Conservation (phyloP, 1,140 invertebrate genomes). For the Bombyx mandarina region DNA sequence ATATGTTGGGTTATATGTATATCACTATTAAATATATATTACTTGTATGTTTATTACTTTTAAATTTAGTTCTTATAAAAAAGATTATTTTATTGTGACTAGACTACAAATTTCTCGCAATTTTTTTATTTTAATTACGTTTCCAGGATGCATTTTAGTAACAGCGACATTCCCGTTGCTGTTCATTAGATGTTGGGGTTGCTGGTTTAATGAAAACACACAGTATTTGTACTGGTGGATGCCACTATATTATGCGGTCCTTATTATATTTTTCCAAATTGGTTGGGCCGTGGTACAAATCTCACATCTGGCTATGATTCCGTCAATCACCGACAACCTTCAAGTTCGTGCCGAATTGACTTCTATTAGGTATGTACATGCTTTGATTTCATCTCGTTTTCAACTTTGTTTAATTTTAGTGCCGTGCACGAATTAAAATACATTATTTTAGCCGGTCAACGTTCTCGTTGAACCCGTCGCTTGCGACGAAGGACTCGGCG, state of each 20-base stretch:
- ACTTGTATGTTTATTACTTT: no score
- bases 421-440: background rate
- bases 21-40: no score
- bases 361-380: constrained; percentile 76
- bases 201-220: constrained; percentile 53
- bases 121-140: no score
- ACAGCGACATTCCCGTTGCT: constrained; percentile 82
- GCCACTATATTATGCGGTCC: constrained; percentile 80
- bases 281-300: constrained; percentile 94
- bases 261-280: constrained; percentile 89
- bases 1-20: no score
- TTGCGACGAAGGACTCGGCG: no score
- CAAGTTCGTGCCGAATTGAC: constrained; percentile 83
- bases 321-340: constrained; percentile 78
- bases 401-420: background rate
- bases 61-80: no score
- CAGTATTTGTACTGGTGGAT: constrained; percentile 69
- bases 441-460: no score
- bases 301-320: constrained; percentile 91
- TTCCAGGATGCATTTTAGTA: constrained; percentile 43
- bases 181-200: constrained; percentile 80
- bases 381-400: background rate
- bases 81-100: no score
- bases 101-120: no score
- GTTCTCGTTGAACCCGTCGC: no score